Evolutionary conservation across 2,888 invertebrate genomes (phyloP).

Genomic region (Kuschelorhynchus macadamiae): DNA sequence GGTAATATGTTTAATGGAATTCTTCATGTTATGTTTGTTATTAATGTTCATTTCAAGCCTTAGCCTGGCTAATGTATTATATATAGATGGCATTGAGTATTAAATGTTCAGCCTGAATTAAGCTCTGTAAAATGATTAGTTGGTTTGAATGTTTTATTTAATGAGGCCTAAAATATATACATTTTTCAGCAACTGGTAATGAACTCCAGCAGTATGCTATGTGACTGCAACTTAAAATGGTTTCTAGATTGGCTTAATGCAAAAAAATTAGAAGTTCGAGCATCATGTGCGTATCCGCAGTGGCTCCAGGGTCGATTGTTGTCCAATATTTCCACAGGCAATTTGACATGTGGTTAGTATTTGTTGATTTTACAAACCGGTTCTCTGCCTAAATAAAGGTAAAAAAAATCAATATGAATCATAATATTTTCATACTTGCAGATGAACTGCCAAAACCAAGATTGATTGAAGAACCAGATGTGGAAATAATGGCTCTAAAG

Average conservation of each 20-base stretch:
- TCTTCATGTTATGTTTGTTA: too few species aligned
- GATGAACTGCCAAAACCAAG: slow-evolving; percentile 89
- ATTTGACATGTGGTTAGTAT: slow-evolving; percentile 75
- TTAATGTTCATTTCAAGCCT: too few species aligned
- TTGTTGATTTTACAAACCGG: slow-evolving; percentile 7
- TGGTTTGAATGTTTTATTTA: too few species aligned
- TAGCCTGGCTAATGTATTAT: too few species aligned
- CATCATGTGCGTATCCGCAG: slow-evolving; percentile 86
- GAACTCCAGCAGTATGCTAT: slow-evolving; percentile 83
- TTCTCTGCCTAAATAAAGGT: too few species aligned
- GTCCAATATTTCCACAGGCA: slow-evolving; percentile 76
- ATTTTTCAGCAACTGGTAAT: slow-evolving; percentile 72
- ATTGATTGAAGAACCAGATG: slow-evolving; percentile 85
- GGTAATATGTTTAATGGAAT: too few species aligned
- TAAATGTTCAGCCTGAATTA: too few species aligned
- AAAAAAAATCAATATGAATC: too few species aligned
- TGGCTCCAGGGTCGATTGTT: slow-evolving; percentile 80
- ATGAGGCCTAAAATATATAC: too few species aligned
- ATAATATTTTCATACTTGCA: too few species aligned
- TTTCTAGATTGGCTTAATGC: slow-evolving; percentile 84
- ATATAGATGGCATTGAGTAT: too few species aligned
- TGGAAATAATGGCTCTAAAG: slow-evolving; percentile 87
- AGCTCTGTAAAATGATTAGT: too few species aligned
- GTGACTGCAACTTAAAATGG: slow-evolving; percentile 92
- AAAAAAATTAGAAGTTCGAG: slow-evolving; percentile 73